These are phyloP conservation scores for Cantharis lateralis DNA, from an alignment of 2,888 invertebrate species.

Conservation along the genomic window DNA sequence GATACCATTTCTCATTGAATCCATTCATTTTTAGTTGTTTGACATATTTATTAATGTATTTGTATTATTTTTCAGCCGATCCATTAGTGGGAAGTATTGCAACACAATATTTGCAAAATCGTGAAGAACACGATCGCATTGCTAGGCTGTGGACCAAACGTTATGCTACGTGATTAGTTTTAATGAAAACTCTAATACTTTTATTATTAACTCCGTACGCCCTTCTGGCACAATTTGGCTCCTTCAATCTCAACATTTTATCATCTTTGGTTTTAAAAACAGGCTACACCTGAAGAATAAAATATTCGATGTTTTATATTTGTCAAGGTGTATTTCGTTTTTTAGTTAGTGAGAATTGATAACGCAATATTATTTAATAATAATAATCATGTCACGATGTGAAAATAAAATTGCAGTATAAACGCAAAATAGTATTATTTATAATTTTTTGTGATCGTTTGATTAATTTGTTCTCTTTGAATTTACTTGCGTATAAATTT, in stretches of 20 bases:
- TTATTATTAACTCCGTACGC: constrained; percentile 51
- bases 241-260: constrained; percentile 42
- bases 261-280: constrained; percentile 30
- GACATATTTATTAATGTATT: not conserved
- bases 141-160: constrained; percentile 99
- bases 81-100: constrained; percentile 98
- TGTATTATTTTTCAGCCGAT: constrained; percentile 72
- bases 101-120: constrained; percentile 95
- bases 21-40: not conserved
- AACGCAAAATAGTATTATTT: constrained; percentile 15
- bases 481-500: constrained; percentile 5
- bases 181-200: constrained; percentile 44
- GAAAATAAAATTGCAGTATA: constrained; percentile 11
- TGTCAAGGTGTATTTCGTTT: constrained; percentile 14
- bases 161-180: constrained; percentile 84
- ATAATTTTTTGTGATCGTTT: constrained; percentile 28
- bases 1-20: not conserved
- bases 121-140: constrained; percentile 97
- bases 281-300: constrained; percentile 26
- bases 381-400: not conserved
- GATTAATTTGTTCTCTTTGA: constrained; percentile 1
- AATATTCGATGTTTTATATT: constrained; percentile 25
- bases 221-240: constrained; percentile 50
- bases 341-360: constrained; percentile 25
- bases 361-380: constrained; percentile 22